A percentile compares a stretch with the other conserved stretches of the same genome.
Evolutionary conservation across 1,140 invertebrate species (phyloP).

Genomic region (Brachionus sp.): DNA sequence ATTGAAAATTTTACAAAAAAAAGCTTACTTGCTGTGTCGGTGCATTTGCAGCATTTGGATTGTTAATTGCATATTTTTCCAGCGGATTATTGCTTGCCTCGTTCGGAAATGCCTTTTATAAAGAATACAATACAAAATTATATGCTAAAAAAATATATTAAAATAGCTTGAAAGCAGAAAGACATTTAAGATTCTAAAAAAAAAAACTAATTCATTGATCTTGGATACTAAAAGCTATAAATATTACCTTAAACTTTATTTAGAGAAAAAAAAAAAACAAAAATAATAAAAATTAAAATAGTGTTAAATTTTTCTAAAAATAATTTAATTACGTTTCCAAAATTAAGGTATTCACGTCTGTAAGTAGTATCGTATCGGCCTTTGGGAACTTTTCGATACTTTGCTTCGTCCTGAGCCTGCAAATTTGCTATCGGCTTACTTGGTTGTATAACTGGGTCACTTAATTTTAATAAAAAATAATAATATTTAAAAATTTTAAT

Average conservation of each 20-base stretch:
- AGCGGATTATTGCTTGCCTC: background rate
- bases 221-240: too few relatives aligned
- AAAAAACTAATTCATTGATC: background rate
- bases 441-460: conserved; percentile 34
- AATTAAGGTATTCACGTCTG: conserved; percentile 38
- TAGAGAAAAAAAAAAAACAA: background rate
- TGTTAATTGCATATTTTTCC: conserved; percentile 16
- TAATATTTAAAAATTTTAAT: background rate
- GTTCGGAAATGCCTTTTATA: conserved; percentile 11
- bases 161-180: background rate
- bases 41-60: background rate
- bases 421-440: conserved; percentile 26
- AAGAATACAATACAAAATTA: background rate
- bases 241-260: background rate
- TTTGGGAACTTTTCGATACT: background rate
- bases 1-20: background rate
- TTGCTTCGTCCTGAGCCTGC: conserved; percentile 23
- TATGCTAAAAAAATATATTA: background rate
- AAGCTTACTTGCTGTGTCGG: conserved; percentile 22
- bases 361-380: conserved; percentile 41
- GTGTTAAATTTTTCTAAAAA: background rate
- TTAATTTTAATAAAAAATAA: background rate
- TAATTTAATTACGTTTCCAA: conserved; percentile 14
- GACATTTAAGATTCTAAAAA: background rate
- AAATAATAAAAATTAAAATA: background rate